Evolutionary conservation across 2,797 vertebrate species (phyloP), one percentile per base, ranked within the genome.

Genomic region (Pseudomugil tenellus): DNA sequence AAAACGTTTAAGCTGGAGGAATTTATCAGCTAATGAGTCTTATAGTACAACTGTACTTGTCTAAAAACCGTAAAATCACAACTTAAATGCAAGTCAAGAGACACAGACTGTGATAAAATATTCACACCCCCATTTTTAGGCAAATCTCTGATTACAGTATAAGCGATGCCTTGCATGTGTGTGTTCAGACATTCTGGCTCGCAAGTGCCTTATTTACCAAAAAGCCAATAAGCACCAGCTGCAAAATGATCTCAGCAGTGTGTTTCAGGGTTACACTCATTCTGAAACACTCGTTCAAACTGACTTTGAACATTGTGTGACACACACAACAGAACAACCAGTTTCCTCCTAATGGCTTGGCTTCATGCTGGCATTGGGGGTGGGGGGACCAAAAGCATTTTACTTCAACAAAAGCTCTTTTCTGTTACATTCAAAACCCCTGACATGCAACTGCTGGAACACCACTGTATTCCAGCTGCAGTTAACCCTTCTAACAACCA

Each of bases 171-270:
- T n/a, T 25, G 56, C 43, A 73, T 59, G 58, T 39, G 16, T 77
- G 84, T 72, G 74, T 74, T 67, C 37, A 62, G 66, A 59, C 3
- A 0, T 76, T 69, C 80, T 60, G 58, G 26, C 80, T 71, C 62
- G 72, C 74, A 80, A 85, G 78, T 71, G 61, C 60, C 67, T 78
- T 72, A 86, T 90, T 89, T 87, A 87, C 79, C 58, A 31, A 82
- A 84, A 84, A 82, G 58, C 69, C 84, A 90, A 87, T 78, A 87
- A 84, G 83, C 75, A 84, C 76, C 92, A 91, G 86, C 88, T 91
- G 91, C 80, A 79, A 35, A 66, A 83, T 91, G 89, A 91, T 81
- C 78, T 89, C 90, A 92, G 85, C 63, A 29, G 46, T 56, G 62
- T 63, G 58, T 87, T 82, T 83, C 62, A 46, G 70, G 58, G 69